These are phyloP conservation scores for Coptotermes formosanus DNA, from an alignment of 1,140 invertebrate genomes.

Conservation along the genomic window DNA sequence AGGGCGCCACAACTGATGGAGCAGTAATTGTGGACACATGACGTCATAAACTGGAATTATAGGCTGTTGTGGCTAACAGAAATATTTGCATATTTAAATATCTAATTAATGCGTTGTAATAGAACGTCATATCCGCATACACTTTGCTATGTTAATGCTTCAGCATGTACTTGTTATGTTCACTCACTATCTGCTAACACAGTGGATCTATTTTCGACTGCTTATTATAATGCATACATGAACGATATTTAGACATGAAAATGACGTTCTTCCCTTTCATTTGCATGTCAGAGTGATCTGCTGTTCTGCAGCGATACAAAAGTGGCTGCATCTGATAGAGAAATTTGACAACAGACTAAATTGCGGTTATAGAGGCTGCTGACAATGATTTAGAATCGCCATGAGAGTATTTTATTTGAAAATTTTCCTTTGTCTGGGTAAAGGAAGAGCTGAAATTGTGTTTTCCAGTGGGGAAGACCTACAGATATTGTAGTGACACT, in stretches of 20 bases:
- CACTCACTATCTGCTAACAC: background rate
- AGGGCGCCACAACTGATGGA: background rate
- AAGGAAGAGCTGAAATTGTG: too few relatives aligned
- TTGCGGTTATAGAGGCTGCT: too few relatives aligned
- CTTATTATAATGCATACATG: background rate
- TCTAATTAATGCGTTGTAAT: background rate
- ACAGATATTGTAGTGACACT: too few relatives aligned
- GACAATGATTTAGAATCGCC: too few relatives aligned
- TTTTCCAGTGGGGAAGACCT: too few relatives aligned
- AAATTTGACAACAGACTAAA: too few relatives aligned
- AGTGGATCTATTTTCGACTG: background rate
- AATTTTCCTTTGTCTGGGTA: too few relatives aligned
- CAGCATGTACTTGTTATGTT: background rate
- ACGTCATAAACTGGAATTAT: background rate
- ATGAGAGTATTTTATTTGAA: too few relatives aligned
- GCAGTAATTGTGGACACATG: background rate
- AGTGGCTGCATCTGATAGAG: background rate
- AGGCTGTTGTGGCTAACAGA: background rate
- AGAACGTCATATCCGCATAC: background rate
- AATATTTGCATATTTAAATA: conserved; percentile 15
- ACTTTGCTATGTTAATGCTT: background rate
- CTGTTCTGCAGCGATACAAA: background rate
- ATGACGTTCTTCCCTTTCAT: background rate
- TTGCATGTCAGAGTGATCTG: background rate
- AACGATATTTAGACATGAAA: conserved; percentile 1